phyloP scores from a whole-genome alignment of 2,888 invertebrate species.

The Tetanocera ferruginea region DNA sequence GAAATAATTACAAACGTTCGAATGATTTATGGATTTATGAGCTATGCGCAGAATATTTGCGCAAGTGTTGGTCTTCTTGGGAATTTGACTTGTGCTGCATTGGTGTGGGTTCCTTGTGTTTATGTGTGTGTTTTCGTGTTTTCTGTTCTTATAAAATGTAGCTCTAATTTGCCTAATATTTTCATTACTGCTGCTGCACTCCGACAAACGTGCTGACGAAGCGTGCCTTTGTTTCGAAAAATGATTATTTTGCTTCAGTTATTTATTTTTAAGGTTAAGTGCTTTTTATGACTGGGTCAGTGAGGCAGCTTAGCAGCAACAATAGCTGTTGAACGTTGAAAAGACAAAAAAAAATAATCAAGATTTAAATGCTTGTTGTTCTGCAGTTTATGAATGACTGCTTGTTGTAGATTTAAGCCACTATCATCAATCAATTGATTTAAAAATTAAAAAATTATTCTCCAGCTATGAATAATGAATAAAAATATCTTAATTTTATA shows the following conservation, averaged over 20 bases:
- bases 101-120: neutral
- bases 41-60: slow-evolving; percentile 18
- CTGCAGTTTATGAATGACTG: no score
- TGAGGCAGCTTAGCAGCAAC: neutral
- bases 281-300: neutral
- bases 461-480: no score
- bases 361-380: no score
- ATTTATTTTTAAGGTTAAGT: neutral
- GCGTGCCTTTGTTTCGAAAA: neutral
- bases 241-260: neutral
- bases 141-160: neutral
- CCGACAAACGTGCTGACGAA: neutral
- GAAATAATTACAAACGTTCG: slow-evolving; percentile 22
- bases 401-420: no score
- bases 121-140: neutral
- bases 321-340: neutral
- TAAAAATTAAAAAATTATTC: no score
- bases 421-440: no score
- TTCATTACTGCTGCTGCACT: slow-evolving; percentile 6
- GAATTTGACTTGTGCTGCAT: slow-evolving; percentile 19
- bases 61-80: slow-evolving; percentile 20
- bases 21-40: slow-evolving; percentile 30
- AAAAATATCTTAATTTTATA: no score
- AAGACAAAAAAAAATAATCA: no score
- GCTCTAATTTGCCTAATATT: slow-evolving; percentile 16